Percentiles rank a stretch among this genome's conserved stretches.
These are phyloP conservation scores for Tringa solitaria DNA, from an alignment of 2,113 vertebrate genomes.

Conservation along the genomic window DNA sequence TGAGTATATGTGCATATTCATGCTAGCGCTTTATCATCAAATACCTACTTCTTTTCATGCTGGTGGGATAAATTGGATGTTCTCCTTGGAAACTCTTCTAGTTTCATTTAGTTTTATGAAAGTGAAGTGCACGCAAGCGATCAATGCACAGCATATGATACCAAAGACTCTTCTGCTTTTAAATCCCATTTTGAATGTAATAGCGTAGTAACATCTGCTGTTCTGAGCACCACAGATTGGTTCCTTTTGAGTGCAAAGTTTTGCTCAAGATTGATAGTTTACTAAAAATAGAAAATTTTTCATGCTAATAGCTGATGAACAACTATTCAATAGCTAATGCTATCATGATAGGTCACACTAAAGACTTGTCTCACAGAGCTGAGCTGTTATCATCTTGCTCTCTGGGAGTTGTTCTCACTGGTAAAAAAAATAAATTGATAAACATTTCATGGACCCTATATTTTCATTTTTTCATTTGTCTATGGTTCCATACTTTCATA, in stretches of 20 bases:
- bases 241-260: conserved; percentile 37
- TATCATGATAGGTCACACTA: not conserved
- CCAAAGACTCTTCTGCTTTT: conserved; percentile 2
- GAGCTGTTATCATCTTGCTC: not conserved
- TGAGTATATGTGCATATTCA: not conserved
- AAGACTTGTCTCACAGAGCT: not conserved
- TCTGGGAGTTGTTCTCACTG: not conserved
- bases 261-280: conserved; percentile 41
- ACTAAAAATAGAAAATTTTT: not conserved
- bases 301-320: not conserved
- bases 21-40: not conserved
- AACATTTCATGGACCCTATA: not conserved
- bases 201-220: conserved; percentile 24
- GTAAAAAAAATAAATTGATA: not conserved
- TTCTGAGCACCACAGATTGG: conserved; percentile 31
- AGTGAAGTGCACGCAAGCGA: not conserved
- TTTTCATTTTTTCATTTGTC: not conserved
- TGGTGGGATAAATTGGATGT: not conserved
- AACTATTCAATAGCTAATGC: not conserved
- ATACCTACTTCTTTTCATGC: not conserved
- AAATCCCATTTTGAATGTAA: conserved; percentile 43
- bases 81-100: not conserved
- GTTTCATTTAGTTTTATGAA: not conserved
- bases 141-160: not conserved
- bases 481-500: not conserved